Evolutionary conservation across 2,113 vertebrate genomes (phyloP).

Genomic region (Cyanoliseus patagonus): DNA sequence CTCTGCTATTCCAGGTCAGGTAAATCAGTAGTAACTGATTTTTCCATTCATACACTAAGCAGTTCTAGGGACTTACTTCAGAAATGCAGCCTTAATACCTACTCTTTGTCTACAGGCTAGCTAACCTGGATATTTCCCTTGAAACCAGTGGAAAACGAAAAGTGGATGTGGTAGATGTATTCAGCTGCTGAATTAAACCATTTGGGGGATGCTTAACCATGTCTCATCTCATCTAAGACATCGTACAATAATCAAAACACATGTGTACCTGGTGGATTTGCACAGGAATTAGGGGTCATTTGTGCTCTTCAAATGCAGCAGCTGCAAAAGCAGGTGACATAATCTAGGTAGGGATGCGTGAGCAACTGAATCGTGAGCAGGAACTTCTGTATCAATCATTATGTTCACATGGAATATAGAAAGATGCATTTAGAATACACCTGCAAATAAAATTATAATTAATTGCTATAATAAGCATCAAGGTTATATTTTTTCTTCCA

Average conservation of each 20-base stretch:
- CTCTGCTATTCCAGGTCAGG: neutral
- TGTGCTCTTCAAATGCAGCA: neutral
- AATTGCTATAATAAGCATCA: neutral
- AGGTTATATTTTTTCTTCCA: neutral
- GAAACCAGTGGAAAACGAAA: neutral
- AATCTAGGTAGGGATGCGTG: neutral
- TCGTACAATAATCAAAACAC: neutral
- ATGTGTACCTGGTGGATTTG: neutral
- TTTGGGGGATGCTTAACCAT: neutral
- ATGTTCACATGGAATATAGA: neutral
- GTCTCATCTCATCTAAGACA: neutral
- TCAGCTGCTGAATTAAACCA: neutral
- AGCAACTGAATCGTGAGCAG: neutral
- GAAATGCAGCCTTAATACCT: neutral
- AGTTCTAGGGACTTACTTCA: neutral
- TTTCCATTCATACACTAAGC: neutral
- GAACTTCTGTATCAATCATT: neutral
- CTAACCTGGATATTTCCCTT: neutral
- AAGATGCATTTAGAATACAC: neutral
- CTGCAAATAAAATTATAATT: neutral
- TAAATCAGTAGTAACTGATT: neutral
- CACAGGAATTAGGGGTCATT: neutral
- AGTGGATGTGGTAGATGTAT: neutral
- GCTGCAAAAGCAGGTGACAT: neutral
- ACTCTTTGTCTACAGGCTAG: neutral